These are phyloP conservation scores for Chrysoperla carnea DNA, from an alignment of 1,140 invertebrate species.

Conservation along the genomic window DNA sequence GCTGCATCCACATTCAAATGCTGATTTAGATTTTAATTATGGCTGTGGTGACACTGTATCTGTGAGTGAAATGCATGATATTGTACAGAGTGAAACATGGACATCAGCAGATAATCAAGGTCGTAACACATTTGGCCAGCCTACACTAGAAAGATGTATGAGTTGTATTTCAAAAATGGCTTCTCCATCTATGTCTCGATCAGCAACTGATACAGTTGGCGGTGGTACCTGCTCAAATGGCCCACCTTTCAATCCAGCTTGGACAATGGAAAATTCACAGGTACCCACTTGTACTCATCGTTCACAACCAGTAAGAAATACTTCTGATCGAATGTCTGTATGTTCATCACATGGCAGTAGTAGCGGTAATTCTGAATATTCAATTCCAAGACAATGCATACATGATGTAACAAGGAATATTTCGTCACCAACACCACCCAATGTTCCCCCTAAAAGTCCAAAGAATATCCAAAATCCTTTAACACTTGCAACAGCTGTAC, in stretches of 20 bases:
- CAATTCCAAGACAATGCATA: slow-evolving; percentile 20
- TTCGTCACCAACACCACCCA: neutral
- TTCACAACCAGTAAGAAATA: neutral
- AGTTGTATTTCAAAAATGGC: slow-evolving; percentile 62
- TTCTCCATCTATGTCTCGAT: slow-evolving; percentile 37
- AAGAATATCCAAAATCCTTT: neutral
- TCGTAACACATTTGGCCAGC: slow-evolving; percentile 11
- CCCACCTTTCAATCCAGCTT: slow-evolving; percentile 34
- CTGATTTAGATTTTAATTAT: slow-evolving; percentile 39
- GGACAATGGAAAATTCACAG: slow-evolving; percentile 35
- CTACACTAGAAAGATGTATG: slow-evolving; percentile 45
- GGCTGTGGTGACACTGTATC: slow-evolving; percentile 35
- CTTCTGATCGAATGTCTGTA: slow-evolving; percentile 29
- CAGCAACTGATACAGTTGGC: slow-evolving; percentile 35
- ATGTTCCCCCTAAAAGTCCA: slow-evolving; percentile 3
- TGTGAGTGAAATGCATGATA: slow-evolving; percentile 30
- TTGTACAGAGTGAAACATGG: slow-evolving; percentile 23
- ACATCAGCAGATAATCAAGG: slow-evolving; percentile 17
- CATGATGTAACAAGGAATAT: slow-evolving; percentile 1
- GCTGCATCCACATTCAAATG: slow-evolving; percentile 15
- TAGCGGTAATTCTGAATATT: slow-evolving; percentile 31
- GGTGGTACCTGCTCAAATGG: slow-evolving; percentile 20
- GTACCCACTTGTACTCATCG: neutral
- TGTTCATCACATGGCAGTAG: slow-evolving; percentile 30
- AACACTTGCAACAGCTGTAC: neutral